Evolutionary conservation across 2,888 invertebrate genomes (phyloP).

Genomic region (Apotomis betuletana): DNA sequence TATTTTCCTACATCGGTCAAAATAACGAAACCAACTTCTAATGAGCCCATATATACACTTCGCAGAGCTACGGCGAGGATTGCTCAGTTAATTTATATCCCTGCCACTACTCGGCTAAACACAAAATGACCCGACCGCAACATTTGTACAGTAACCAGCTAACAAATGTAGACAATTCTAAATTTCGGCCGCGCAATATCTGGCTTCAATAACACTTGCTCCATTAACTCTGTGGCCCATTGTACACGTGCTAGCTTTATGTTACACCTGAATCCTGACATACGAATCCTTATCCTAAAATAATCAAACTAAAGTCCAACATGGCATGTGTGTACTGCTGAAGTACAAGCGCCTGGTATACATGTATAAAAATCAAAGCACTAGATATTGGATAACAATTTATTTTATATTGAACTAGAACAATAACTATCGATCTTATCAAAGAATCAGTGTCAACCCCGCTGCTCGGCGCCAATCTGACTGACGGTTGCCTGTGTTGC

Average conservation of each 20-base stretch:
- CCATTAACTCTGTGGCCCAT: constrained; percentile 73
- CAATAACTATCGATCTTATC: no score
- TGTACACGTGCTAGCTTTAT: constrained; percentile 64
- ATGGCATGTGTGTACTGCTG: constrained; percentile 3
- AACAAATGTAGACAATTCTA: constrained; percentile 51
- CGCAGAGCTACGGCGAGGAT: constrained; percentile 32
- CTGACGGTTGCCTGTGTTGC: no score
- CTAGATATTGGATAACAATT: no score
- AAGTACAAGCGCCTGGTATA: background rate
- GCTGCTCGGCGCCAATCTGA: no score
- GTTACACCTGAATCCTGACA: constrained; percentile 49
- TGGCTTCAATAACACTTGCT: constrained; percentile 77
- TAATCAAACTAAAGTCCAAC: constrained; percentile 17
- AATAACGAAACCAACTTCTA: constrained; percentile 20
- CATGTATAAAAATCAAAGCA: no score
- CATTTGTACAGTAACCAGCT: constrained; percentile 45
- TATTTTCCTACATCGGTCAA: background rate
- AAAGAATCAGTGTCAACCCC: no score
- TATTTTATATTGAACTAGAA: no score
- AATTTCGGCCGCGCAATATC: constrained; percentile 65
- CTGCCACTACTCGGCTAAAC: constrained; percentile 37
- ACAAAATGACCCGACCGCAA: constrained; percentile 49
- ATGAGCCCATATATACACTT: constrained; percentile 32
- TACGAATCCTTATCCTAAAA: constrained; percentile 52
- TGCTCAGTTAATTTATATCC: constrained; percentile 38